Conservation (phyloP, 2,888 invertebrate species). For the Drosophila macrospina region DNA sequence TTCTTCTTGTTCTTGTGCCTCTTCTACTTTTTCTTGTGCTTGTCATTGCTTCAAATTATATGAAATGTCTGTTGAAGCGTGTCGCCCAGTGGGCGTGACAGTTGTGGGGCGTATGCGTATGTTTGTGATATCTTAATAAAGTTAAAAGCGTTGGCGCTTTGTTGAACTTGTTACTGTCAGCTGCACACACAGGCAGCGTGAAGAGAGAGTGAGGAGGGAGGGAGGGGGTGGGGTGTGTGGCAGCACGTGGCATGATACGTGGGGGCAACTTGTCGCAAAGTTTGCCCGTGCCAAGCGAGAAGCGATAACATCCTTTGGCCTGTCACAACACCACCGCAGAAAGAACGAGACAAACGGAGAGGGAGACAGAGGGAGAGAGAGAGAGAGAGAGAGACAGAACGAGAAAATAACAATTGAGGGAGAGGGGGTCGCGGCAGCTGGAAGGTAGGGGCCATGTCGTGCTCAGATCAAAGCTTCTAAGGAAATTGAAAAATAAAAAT, state of each 20-base stretch:
- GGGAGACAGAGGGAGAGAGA: too few relatives aligned
- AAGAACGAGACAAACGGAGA: not conserved
- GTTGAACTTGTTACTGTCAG: constrained; percentile 69
- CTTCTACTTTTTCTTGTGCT: constrained; percentile 39
- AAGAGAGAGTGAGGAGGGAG: not conserved
- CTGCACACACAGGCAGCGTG: constrained; percentile 52
- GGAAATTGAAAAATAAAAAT: constrained; percentile 71
- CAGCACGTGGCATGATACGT: not conserved
- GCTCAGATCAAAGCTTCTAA: constrained; percentile 70
- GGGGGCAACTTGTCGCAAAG: constrained; percentile 46
- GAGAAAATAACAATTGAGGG: constrained; percentile 1
- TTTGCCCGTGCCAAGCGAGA: constrained; percentile 34
- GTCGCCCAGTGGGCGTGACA: constrained; percentile 12
- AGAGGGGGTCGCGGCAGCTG: not conserved
- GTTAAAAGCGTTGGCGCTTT: constrained; percentile 71
- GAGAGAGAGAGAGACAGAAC: not conserved
- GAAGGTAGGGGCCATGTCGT: constrained; percentile 17
- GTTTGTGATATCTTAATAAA: constrained; percentile 76
- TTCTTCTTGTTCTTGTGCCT: constrained; percentile 4
- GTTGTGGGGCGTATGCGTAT: constrained; percentile 34
- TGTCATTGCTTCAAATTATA: constrained; percentile 65
- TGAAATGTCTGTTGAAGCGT: constrained; percentile 48
- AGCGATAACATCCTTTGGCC: constrained; percentile 35
- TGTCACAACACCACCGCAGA: constrained; percentile 8
- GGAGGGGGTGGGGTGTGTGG: not conserved